phyloP scores from a whole-genome alignment of 2,888 invertebrate genomes.

The Cerceris rybyensis region DNA sequence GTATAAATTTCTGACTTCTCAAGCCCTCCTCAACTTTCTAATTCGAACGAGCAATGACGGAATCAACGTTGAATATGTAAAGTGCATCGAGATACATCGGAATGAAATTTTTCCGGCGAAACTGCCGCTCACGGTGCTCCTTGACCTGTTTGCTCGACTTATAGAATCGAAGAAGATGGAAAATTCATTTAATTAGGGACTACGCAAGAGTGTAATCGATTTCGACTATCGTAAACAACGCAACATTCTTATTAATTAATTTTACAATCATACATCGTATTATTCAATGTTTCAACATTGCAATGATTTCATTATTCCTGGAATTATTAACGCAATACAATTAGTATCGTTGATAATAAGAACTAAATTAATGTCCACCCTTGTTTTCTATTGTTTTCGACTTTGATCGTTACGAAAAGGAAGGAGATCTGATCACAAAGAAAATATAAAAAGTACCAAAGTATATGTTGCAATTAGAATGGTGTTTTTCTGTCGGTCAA shows the following conservation, averaged over 20 bases:
- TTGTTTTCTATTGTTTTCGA: too few relatives aligned
- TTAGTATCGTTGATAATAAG: too few relatives aligned
- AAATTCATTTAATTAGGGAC: conserved; percentile 5
- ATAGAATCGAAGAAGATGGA: conserved; percentile 1
- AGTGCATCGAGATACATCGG: conserved; percentile 18
- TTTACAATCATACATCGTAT: not conserved
- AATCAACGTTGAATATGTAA: not conserved
- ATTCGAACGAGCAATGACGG: not conserved
- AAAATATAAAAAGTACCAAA: too few relatives aligned
- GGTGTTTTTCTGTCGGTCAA: too few relatives aligned
- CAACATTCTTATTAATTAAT: conserved; percentile 12
- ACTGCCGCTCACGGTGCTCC: conserved; percentile 9
- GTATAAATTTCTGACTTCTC: conserved; percentile 1
- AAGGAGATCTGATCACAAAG: too few relatives aligned
- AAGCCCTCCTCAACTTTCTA: conserved; percentile 8
- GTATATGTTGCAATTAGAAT: too few relatives aligned
- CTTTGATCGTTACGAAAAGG: too few relatives aligned
- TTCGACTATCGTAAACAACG: conserved; percentile 7
- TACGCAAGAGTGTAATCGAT: conserved; percentile 11
- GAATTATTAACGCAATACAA: not conserved
- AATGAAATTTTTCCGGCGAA: conserved; percentile 19
- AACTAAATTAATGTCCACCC: too few relatives aligned
- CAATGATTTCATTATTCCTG: conserved; percentile 47
- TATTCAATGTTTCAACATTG: conserved; percentile 42
- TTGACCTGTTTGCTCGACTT: conserved; percentile 14